Evolutionary conservation across 2,888 invertebrate species (phyloP).

Genomic region (Toxonevra muliebris): DNA sequence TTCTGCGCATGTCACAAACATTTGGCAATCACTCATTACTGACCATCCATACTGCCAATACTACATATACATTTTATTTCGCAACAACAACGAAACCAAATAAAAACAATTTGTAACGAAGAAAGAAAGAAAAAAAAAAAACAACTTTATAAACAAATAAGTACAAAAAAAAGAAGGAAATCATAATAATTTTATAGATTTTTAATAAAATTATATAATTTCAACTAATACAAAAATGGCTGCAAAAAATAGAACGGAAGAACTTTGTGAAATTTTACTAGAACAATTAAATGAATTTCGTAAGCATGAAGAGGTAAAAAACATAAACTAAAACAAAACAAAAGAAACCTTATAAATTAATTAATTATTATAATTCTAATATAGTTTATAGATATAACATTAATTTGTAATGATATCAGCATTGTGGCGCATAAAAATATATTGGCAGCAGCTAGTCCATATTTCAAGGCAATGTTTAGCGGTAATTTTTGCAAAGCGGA

Average conservation of each 20-base stretch:
- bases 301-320: conserved; percentile 40
- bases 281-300: conserved; percentile 42
- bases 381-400: conserved; percentile 48
- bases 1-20: too few relatives aligned
- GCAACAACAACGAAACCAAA: too few relatives aligned
- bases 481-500: conserved; percentile 34
- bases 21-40: too few relatives aligned
- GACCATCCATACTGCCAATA: too few relatives aligned
- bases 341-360: conserved; percentile 9
- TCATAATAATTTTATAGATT: not conserved
- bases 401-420: conserved; percentile 39
- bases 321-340: not conserved
- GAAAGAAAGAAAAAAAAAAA: too few relatives aligned
- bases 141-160: too few relatives aligned
- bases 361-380: not conserved
- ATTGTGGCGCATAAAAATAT: conserved; percentile 49
- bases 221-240: too few relatives aligned
- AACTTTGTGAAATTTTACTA: conserved; percentile 29
- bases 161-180: not conserved
- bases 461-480: conserved; percentile 51
- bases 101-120: too few relatives aligned
- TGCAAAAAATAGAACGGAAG: not conserved
- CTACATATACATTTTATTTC: too few relatives aligned
- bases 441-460: conserved; percentile 50
- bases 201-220: too few relatives aligned